Evolutionary conservation across 2,113 vertebrate genomes (phyloP).

Genomic region (Emydura subglobosa): DNA sequence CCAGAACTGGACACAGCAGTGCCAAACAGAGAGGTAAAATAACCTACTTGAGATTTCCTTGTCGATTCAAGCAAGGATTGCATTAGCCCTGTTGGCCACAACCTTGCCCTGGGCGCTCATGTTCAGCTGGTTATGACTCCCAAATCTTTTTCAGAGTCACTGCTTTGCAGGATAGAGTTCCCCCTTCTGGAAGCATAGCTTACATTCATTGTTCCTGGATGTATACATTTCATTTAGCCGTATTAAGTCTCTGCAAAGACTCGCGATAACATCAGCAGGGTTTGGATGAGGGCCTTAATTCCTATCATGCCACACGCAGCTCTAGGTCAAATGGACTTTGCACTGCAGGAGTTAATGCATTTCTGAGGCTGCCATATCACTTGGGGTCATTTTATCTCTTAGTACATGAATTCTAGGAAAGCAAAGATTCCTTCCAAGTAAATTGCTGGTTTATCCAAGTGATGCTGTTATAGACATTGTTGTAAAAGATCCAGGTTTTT

Average conservation of each 20-base stretch:
- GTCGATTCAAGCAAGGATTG: neutral
- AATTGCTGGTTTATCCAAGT: constrained; percentile 67
- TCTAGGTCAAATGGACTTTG: neutral
- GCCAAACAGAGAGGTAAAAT: neutral
- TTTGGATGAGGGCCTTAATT: neutral
- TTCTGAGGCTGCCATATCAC: constrained; percentile 55
- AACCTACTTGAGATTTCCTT: neutral
- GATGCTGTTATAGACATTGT: constrained; percentile 73
- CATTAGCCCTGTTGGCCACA: neutral
- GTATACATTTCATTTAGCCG: neutral
- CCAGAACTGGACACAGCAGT: neutral
- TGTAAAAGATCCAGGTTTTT: constrained; percentile 72
- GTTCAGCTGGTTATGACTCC: neutral
- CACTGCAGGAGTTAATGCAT: constrained; percentile 57
- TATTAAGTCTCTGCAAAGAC: neutral
- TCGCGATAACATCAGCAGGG: neutral
- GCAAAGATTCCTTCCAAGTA: constrained; percentile 73
- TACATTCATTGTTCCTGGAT: neutral
- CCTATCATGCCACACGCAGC: fast-evolving
- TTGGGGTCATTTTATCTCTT: constrained; percentile 67
- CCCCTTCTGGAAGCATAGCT: neutral
- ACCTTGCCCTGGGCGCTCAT: neutral
- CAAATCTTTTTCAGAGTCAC: neutral
- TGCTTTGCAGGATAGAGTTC: neutral
- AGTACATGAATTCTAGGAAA: constrained; percentile 79